A percentile compares a stretch with the other conserved stretches of the same genome.
phyloP scores from a whole-genome alignment of 1,140 invertebrate species.

The Penaeus vannamei region DNA sequence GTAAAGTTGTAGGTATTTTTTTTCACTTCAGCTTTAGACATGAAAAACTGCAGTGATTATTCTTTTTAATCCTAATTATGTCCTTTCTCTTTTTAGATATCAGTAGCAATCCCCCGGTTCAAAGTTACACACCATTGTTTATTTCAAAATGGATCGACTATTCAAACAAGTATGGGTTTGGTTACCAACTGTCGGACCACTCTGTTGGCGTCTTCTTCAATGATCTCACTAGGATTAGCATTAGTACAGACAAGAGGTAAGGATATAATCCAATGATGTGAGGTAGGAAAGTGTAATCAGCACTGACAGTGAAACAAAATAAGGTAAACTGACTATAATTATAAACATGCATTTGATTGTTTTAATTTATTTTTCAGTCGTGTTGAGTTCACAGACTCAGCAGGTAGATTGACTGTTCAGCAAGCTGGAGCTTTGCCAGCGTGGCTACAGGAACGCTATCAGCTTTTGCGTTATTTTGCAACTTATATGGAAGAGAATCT shows the following conservation, averaged over 20 bases:
- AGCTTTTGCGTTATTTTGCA: conserved; percentile 77
- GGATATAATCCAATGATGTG: conserved; percentile 66
- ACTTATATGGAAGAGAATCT: conserved; percentile 80
- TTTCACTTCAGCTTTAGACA: too few relatives aligned
- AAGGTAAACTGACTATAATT: neutral
- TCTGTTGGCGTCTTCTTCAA: conserved; percentile 97
- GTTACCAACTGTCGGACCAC: conserved; percentile 96
- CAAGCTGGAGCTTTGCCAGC: conserved; percentile 73
- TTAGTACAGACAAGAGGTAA: conserved; percentile 88
- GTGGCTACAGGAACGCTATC: conserved; percentile 75
- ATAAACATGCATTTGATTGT: neutral
- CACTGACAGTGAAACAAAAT: too few relatives aligned
- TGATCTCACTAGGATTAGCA: conserved; percentile 91
- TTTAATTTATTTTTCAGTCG: conserved; percentile 71
- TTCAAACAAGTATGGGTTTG: conserved; percentile 98
- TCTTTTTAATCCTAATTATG: neutral
- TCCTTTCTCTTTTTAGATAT: conserved; percentile 53
- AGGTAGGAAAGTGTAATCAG: neutral
- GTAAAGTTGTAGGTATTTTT: too few relatives aligned
- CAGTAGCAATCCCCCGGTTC: conserved; percentile 65
- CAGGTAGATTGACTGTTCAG: conserved; percentile 74
- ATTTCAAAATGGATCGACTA: conserved; percentile 98
- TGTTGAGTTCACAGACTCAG: conserved; percentile 76
- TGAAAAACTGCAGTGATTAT: too few relatives aligned
- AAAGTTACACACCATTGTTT: conserved; percentile 74